Conservation (phyloP, 2,113 vertebrate species). For the Alces alces region DNA sequence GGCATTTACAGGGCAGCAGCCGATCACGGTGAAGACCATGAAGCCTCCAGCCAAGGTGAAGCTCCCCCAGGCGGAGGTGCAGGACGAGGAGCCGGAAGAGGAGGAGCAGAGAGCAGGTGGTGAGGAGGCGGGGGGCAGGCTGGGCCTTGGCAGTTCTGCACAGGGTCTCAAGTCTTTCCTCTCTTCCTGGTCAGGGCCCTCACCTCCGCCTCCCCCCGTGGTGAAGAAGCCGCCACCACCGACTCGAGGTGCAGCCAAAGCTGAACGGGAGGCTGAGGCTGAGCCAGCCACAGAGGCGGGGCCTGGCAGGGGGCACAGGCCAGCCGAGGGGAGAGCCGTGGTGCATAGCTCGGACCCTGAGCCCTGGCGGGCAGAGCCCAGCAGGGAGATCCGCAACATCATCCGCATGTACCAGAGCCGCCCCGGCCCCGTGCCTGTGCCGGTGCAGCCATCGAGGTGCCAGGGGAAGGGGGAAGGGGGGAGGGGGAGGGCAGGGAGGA, state of each 20-base stretch:
- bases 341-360: not conserved
- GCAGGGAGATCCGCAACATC: conserved; percentile 89
- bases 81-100: not conserved
- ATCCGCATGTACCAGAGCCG: conserved; percentile 91
- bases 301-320: fast-evolving
- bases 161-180: not conserved
- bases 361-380: conserved; percentile 76
- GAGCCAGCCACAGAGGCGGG: not conserved
- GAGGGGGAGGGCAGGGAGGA: fast-evolving
- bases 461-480: not conserved
- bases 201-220: not conserved
- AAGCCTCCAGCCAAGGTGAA: conserved; percentile 67
- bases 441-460: conserved; percentile 82
- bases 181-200: not conserved
- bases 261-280: not conserved
- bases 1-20: conserved; percentile 72
- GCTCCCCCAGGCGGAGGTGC: conserved; percentile 48
- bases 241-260: not conserved
- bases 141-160: fast-evolving
- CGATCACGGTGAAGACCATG: conserved; percentile 56
- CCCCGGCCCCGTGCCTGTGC: conserved; percentile 79
- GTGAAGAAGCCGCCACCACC: conserved; percentile 25
- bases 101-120: not conserved
- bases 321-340: fast-evolving
- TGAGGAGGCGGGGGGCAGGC: fast-evolving